Percentiles rank a stretch among this genome's conserved stretches.
phyloP scores from a whole-genome alignment of 2,888 invertebrate species.

The Campoletis raptor region DNA sequence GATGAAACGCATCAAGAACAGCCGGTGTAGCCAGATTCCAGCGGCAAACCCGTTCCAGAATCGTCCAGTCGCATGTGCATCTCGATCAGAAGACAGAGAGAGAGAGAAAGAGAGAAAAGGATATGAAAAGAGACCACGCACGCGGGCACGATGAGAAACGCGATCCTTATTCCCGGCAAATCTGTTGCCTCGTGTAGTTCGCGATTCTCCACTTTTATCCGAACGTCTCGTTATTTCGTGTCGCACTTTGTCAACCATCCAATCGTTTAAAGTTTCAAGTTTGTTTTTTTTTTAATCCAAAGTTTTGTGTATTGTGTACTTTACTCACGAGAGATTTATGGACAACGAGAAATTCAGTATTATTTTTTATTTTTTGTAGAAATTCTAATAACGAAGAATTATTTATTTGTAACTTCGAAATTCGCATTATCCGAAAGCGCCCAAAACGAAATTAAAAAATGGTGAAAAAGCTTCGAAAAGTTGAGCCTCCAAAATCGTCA shows the following conservation, averaged over 20 bases:
- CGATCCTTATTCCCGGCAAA: slow-evolving; percentile 67
- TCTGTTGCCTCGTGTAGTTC: slow-evolving; percentile 64
- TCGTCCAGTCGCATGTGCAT: slow-evolving; percentile 63
- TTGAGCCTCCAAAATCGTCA: neutral
- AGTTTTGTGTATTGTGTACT: slow-evolving; percentile 30
- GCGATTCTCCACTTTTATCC: slow-evolving; percentile 60
- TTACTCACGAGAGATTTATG: neutral
- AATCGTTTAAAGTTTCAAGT: neutral
- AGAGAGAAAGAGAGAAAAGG: slow-evolving; percentile 22
- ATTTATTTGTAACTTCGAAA: neutral
- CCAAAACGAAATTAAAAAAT: neutral
- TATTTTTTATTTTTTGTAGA: neutral
- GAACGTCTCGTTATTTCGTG: slow-evolving; percentile 22
- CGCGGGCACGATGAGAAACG: slow-evolving; percentile 57
- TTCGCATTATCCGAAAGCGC: neutral
- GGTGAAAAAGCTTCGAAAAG: neutral
- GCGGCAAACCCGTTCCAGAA: slow-evolving; percentile 67
- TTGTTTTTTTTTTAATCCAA: neutral
- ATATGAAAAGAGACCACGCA: slow-evolving; percentile 19
- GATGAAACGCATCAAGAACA: slow-evolving; percentile 54
- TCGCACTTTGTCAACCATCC: slow-evolving; percentile 18
- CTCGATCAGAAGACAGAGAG: slow-evolving; percentile 37
- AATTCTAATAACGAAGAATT: neutral
- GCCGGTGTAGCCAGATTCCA: slow-evolving; percentile 68
- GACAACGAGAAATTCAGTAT: neutral